Percentiles rank a stretch among this genome's conserved stretches.
phyloP scores from a whole-genome alignment of 2,888 invertebrate species.

The Cinara cedri region DNA sequence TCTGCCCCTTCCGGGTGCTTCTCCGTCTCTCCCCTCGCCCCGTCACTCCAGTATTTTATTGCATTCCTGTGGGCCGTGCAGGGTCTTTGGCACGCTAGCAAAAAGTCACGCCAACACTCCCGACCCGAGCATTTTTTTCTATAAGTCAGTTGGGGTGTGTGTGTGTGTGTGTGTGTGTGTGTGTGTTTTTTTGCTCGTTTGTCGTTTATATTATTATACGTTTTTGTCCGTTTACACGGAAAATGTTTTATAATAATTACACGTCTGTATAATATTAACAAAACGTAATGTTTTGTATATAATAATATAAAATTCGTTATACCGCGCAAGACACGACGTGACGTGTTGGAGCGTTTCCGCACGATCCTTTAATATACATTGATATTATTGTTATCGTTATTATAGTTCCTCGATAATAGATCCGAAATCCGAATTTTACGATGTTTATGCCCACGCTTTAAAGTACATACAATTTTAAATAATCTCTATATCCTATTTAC shows the following conservation, averaged over 20 bases:
- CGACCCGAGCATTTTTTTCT: constrained; percentile 26
- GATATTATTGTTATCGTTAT: too few species aligned
- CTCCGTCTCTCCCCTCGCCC: neutral
- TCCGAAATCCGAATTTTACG: too few species aligned
- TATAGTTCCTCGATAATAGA: too few species aligned
- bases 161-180: neutral
- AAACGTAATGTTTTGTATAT: neutral
- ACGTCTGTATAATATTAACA: constrained; percentile 13
- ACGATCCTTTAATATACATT: neutral
- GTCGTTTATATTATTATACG: constrained; percentile 26
- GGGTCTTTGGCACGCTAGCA: constrained; percentile 36
- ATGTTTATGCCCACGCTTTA: too few species aligned
- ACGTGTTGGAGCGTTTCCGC: neutral
- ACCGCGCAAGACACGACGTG: too few species aligned
- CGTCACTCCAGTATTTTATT: constrained; percentile 40
- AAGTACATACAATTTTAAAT: too few species aligned
- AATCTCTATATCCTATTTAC: too few species aligned
- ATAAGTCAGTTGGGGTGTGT: neutral
- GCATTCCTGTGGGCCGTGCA: constrained; percentile 26
- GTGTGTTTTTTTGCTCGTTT: neutral
- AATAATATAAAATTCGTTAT: neutral
- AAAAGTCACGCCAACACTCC: constrained; percentile 54
- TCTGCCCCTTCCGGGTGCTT: neutral
- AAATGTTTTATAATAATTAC: constrained; percentile 26
- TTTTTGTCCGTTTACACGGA: neutral